These are phyloP conservation scores for Misgurnus mizolepis DNA, from an alignment of 2,113 vertebrate genomes.

Conservation along the genomic window DNA sequence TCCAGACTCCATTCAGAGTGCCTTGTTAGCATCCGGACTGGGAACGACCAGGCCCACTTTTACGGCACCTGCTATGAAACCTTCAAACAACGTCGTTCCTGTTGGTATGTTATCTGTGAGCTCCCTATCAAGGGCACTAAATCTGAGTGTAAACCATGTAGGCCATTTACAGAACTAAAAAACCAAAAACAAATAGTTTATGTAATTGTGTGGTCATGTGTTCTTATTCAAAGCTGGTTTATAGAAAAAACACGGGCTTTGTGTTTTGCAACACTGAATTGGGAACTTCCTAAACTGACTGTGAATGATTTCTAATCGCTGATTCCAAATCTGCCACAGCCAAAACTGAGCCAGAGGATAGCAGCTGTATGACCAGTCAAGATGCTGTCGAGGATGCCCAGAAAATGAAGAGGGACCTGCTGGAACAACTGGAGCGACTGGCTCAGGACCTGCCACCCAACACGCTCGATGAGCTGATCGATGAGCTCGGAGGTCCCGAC, in stretches of 20 bases:
- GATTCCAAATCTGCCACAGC: constrained; percentile 61
- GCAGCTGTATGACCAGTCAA: constrained; percentile 88
- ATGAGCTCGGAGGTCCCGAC: constrained; percentile 95
- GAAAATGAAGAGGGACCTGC: constrained; percentile 91
- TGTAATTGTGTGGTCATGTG: too few relatives aligned
- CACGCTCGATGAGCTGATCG: constrained; percentile 95
- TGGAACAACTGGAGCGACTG: constrained; percentile 90
- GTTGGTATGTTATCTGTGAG: constrained; percentile 58
- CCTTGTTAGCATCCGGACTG: constrained; percentile 97
- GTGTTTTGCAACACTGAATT: too few relatives aligned
- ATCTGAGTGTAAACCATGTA: too few relatives aligned
- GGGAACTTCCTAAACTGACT: too few relatives aligned
- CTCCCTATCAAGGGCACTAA: too few relatives aligned
- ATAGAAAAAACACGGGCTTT: too few relatives aligned
- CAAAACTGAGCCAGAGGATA: constrained; percentile 80
- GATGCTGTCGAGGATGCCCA: constrained; percentile 95
- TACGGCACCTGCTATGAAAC: constrained; percentile 78
- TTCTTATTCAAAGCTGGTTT: too few relatives aligned
- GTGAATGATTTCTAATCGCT: background rate
- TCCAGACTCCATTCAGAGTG: constrained; percentile 99
- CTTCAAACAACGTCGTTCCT: constrained; percentile 69
- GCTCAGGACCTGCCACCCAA: constrained; percentile 93
- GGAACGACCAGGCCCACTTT: constrained; percentile 90
- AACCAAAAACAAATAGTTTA: too few relatives aligned
- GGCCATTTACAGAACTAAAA: too few relatives aligned